Evolutionary conservation across 2,888 invertebrate genomes (phyloP), one percentile per base, ranked within the genome.

Genomic region (Andrena bucephala): DNA sequence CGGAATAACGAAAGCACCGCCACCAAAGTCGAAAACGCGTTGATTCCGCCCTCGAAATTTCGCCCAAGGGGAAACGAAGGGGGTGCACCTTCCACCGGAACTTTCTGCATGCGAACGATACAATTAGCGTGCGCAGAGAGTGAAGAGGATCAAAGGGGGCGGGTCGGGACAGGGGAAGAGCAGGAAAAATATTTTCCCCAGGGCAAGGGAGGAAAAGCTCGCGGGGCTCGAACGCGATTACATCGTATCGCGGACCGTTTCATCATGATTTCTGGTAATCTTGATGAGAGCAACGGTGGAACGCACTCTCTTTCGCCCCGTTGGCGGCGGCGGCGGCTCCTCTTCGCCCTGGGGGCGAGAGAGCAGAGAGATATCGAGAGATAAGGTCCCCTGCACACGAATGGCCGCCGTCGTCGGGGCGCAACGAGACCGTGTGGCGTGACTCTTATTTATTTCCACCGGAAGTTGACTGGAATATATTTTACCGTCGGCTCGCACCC

Each of bases 361-460:
- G 80, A 76, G 70, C 59, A 66, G 70, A 59, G 83, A 91, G 91
- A 91, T 93, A 92, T 93, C 91, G 91, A 89, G 91, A 92, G 91
- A 92, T 92, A 93, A 92, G 91, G 88, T 91, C 89, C 89, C 90
- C 86, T 88, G 90, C 90, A 89, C 90, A 91, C 91, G 90, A 91
- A 90, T 90, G 89, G 91, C 89, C 89, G 90, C 86, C 88, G 84
- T 84, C 81, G 85, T 83, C 90, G 87, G 83, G 85, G 85, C 89
- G 90, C 90, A 89, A 85, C 87, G 87, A 89, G 90, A 90, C 89
- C 90, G 91, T 88, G 89, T 92, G 92, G 94, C 92, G 93, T 93
- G 93, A 93, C 93, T 94, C 89, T 94, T 94, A 94, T 94, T 94
- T 94, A 94, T 94, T 92, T 94, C 93, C 91, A 93, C 87, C 94